Evolutionary conservation across 2,113 vertebrate genomes (phyloP), one percentile per base, ranked within the genome.

Genomic region (Podiceps cristatus): DNA sequence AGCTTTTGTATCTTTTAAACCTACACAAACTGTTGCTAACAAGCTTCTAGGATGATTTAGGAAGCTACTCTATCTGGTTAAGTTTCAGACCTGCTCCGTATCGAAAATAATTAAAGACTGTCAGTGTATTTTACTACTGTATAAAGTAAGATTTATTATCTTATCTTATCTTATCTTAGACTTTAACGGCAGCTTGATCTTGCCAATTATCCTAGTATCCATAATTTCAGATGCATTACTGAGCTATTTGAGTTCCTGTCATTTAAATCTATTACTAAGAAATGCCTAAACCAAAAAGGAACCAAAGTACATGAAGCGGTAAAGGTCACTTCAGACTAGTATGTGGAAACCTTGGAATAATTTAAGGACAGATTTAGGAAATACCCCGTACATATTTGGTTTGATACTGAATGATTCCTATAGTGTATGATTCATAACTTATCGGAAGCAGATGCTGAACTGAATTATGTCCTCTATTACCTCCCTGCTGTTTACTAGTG

Each of bases 61-160:
- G 40, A 88, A 90, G 66, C 7, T 44, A 47, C 18, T 27, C 11
- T 52, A 33, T 67, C 20, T 79, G 42, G 64, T 86, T 68, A 66
- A 53, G 2, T 53, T 86, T 29, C 20, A 69, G 40, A 84, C 35
- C 29, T 52, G 11, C 40, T 89, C 66, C 15, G 49, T 44, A 77
- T 72, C 82, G 47, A 67, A 93, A 97, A 45, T 82, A 96, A 95
- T 95, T 95, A 90, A 94, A 79, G 14, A 33, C n/a, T 82, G 16
- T 64, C 72, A 83, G 67, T 73, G 69, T 29, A 90, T 64, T 94
- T 72, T 90, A 72, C 19, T 94, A 80, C 80, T 8, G 2, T 79
- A 86, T 47, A 66, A 86, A 93, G 63, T 78, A 94, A 94, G 35
- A 49, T 88, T 92, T 88, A 89, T 97, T 93, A 92, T 84, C 47